phyloP scores from a whole-genome alignment of 2,797 vertebrate genomes.

The Gephyroberyx darwinii region DNA sequence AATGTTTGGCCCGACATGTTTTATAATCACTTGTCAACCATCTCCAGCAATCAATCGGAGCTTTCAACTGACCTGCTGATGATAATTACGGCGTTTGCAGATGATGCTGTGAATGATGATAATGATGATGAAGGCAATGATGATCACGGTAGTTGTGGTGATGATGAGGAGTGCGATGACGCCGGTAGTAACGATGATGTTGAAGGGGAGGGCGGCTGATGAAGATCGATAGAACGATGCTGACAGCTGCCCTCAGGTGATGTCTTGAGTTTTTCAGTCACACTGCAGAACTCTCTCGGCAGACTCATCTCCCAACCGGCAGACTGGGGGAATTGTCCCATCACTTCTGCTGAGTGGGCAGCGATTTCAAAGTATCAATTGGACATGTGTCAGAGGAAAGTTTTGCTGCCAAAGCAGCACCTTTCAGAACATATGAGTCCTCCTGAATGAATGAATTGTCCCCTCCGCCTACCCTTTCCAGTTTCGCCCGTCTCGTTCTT shows the following conservation, averaged over 20 bases:
- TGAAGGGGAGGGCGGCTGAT: conserved; percentile 58
- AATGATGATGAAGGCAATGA: conserved; percentile 27
- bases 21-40: neutral
- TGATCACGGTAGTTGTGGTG: conserved; percentile 20
- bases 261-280: conserved; percentile 17
- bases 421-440: conserved; percentile 74
- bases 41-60: neutral
- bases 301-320: conserved; percentile 61
- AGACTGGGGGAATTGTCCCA: conserved; percentile 64
- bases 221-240: conserved; percentile 61
- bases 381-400: conserved; percentile 73
- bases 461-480: conserved; percentile 54
- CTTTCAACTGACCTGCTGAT: conserved; percentile 11
- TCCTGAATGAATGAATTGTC: conserved; percentile 68
- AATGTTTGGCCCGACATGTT: too few species aligned
- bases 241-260: conserved; percentile 46
- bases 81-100: conserved; percentile 23
- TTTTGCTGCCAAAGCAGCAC: conserved; percentile 78
- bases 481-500: conserved; percentile 49
- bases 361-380: conserved; percentile 73
- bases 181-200: conserved; percentile 19
- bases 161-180: neutral
- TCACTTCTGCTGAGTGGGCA: conserved; percentile 79
- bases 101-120: conserved; percentile 1
- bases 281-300: conserved; percentile 36